phyloP scores from a whole-genome alignment of 2,113 vertebrate genomes.

The Phocoena phocoena region DNA sequence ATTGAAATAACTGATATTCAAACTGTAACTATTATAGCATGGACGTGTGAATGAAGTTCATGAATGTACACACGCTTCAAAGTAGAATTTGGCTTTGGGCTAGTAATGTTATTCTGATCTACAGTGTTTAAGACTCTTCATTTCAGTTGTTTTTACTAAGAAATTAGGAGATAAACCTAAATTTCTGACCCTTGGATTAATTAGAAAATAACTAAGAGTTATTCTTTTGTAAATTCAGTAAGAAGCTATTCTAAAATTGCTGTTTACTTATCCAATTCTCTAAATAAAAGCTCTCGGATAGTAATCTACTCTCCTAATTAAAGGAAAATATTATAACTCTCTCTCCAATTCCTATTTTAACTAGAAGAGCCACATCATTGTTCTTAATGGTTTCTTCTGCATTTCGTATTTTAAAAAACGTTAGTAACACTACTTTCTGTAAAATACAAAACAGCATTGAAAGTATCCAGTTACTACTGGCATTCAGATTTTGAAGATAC shows the following conservation, averaged over 20 bases:
- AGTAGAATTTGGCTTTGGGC: not conserved
- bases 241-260: not conserved
- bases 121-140: not conserved
- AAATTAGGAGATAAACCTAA: slow-evolving; percentile 34
- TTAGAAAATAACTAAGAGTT: slow-evolving; percentile 4
- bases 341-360: slow-evolving; percentile 21
- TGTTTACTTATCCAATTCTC: not conserved
- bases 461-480: not conserved
- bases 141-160: slow-evolving; percentile 28
- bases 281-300: not conserved
- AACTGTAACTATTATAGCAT: not conserved
- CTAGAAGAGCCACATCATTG: not conserved
- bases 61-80: not conserved
- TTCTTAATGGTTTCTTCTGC: slow-evolving; percentile 16
- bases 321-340: not conserved
- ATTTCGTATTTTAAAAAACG: not conserved
- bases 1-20: not conserved
- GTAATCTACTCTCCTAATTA: slow-evolving; percentile 15
- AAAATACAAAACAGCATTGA: not conserved
- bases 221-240: not conserved
- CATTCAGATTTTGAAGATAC: not conserved
- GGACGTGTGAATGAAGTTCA: not conserved
- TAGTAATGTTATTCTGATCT: slow-evolving; percentile 7
- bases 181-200: not conserved
- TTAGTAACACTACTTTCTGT: not conserved